Evolutionary conservation across 2,888 invertebrate genomes (phyloP), one percentile per base, ranked within the genome.

Genomic region (Heliconius ismenius): DNA sequence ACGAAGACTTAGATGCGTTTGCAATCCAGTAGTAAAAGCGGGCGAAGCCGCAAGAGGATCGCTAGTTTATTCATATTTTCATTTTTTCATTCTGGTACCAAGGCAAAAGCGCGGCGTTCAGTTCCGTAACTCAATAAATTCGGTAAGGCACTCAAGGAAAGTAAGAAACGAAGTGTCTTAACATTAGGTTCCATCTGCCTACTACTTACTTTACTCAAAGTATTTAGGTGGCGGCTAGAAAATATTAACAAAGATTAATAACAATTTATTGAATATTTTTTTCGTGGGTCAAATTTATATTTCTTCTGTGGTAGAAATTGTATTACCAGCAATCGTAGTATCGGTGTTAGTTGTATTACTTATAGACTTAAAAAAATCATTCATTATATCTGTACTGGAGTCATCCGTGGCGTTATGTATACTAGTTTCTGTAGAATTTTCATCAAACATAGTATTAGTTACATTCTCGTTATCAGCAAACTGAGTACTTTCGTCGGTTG

Each of bases 261-360:
- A 36, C 1, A 39, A 65, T n/a, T 39, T 15, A 39, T 15, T 24
- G 21, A 65, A 13, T 39, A 10, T 39, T 43, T 39, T 67, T 67
- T 67, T 67, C 13, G 15, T 43, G 36, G n/a, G 21, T 65, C 10
- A 36, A 65, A 28, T 65, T n/a, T 67, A 39, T 39, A 7, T 67
- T 36, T 65, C 13, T 15, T 13, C 7, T 39, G 18, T 32, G 43
- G 43, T 43, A 26, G 18, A 3, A 68, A 43, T 21, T 24, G 18
- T 11, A 49, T 18, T 49, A 21, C 18, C 43, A 4, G 26, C 26
- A 26, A 43, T 10, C 3, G 26, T 68, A 43, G 24, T 26, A 49
- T 36, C 32, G 62, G 49, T 49, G 39, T 21, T 21, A 74, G 63
- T 77, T 64, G 74, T 75, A 64, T 36, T 36, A 70, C 21, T 60